Conservation (phyloP, 2,113 vertebrate species). For the Bagarius yarrelli region DNA sequence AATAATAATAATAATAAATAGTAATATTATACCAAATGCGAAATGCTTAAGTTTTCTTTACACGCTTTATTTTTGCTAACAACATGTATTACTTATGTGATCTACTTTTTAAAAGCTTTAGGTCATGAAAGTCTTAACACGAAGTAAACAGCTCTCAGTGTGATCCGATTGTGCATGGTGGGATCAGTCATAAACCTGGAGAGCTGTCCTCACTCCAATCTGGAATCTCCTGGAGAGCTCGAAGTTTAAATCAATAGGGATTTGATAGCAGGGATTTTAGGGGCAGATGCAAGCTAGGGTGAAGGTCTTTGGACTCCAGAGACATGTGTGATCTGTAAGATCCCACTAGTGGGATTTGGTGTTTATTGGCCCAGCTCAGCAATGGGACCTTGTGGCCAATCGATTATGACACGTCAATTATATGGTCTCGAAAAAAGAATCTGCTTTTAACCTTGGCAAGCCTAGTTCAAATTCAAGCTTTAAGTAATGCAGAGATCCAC, state of each 20-base stretch:
- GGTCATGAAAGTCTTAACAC: slow-evolving; percentile 23
- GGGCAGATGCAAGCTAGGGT: slow-evolving; percentile 40
- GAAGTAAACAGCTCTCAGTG: slow-evolving; percentile 62
- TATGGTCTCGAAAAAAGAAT: slow-evolving; percentile 70
- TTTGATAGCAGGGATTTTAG: slow-evolving; percentile 58
- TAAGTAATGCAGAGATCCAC: slow-evolving; percentile 39
- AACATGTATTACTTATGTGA: slow-evolving; percentile 13
- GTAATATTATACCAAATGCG: no score
- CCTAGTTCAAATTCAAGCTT: slow-evolving; percentile 58
- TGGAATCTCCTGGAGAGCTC: slow-evolving; percentile 47
- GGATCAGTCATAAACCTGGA: slow-evolving; percentile 65
- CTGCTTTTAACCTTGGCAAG: slow-evolving; percentile 58
- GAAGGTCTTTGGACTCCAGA: slow-evolving; percentile 58
- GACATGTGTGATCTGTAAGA: slow-evolving; percentile 68
- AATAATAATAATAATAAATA: no score
- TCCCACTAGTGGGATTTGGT: slow-evolving; percentile 60
- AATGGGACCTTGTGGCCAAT: slow-evolving; percentile 69
- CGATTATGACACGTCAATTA: slow-evolving; percentile 72
- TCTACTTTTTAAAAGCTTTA: slow-evolving; percentile 25
- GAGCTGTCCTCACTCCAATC: slow-evolving; percentile 55
- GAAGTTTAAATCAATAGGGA: slow-evolving; percentile 67
- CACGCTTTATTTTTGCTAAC: background rate
- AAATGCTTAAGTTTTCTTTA: background rate
- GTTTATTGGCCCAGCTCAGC: slow-evolving; percentile 62
- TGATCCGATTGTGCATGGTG: slow-evolving; percentile 70